phyloP scores from a whole-genome alignment of 2,797 vertebrate genomes.

The Ceryle rudis region DNA sequence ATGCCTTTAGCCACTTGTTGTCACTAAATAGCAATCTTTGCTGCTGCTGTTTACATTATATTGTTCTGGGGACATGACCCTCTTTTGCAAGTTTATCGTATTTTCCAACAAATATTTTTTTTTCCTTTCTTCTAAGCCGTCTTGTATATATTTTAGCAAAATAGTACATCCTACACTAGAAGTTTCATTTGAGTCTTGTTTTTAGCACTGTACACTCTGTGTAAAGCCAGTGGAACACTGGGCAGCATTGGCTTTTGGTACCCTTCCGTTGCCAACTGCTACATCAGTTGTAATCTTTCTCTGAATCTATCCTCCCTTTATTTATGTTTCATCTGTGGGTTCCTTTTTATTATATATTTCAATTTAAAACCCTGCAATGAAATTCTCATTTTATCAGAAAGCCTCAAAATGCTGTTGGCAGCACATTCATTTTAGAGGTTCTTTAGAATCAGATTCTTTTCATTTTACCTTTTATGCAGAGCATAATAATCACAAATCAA shows the following conservation, averaged over 20 bases:
- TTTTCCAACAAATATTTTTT: not conserved
- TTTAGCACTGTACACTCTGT: not conserved
- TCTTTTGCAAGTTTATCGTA: not conserved
- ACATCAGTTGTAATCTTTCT: not conserved
- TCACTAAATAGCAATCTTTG: not conserved
- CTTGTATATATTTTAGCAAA: not conserved
- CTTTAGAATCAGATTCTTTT: not conserved
- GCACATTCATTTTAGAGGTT: not conserved
- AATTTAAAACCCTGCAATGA: not conserved
- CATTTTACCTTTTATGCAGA: not conserved
- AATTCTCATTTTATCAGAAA: not conserved
- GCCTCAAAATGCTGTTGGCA: not conserved
- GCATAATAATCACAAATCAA: not conserved
- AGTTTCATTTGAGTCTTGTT: not conserved
- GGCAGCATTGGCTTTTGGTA: not conserved
- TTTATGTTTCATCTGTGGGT: not conserved
- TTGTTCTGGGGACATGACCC: not conserved
- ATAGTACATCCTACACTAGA: not conserved
- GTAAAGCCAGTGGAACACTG: not conserved
- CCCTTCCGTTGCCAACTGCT: not conserved
- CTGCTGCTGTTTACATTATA: not conserved
- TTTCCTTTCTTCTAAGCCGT: not conserved
- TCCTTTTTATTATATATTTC: not conserved
- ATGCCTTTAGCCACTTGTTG: not conserved
- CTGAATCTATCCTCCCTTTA: not conserved